These are phyloP conservation scores for Perca flavescens DNA, from an alignment of 2,113 vertebrate genomes.

Conservation along the genomic window DNA sequence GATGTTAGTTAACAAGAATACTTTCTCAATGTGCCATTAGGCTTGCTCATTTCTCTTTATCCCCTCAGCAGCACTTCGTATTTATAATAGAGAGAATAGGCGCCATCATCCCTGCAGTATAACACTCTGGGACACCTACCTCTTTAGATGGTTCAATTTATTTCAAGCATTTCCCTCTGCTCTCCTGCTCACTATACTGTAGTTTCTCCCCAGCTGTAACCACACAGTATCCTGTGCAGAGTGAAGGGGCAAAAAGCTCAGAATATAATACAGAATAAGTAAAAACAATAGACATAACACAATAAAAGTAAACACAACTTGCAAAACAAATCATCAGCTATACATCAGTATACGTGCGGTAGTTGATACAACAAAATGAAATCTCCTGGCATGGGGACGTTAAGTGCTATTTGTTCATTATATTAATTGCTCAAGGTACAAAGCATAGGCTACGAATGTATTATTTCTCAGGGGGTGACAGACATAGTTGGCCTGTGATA, in stretches of 20 bases:
- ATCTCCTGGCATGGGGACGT: background rate
- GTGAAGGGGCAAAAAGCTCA: background rate
- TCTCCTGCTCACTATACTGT: background rate
- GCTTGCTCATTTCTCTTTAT: background rate
- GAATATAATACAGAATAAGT: background rate
- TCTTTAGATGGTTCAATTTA: background rate
- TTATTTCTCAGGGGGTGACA: background rate
- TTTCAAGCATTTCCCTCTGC: conserved; percentile 27
- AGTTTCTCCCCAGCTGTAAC: conserved; percentile 26
- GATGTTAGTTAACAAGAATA: background rate
- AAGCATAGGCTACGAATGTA: background rate
- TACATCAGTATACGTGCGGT: background rate
- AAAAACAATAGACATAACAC: background rate
- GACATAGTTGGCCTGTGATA: background rate
- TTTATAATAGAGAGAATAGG: conserved; percentile 9
- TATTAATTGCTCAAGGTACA: background rate
- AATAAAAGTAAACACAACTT: background rate
- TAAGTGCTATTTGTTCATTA: background rate
- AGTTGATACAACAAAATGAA: background rate
- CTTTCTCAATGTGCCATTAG: background rate
- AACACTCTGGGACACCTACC: conserved; percentile 6
- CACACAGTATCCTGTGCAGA: conserved; percentile 4
- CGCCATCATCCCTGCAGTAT: background rate
- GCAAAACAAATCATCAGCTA: background rate
- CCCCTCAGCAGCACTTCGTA: background rate